Conservation (phyloP, 2,113 vertebrate species). For the Oreochromis tanganicae region DNA sequence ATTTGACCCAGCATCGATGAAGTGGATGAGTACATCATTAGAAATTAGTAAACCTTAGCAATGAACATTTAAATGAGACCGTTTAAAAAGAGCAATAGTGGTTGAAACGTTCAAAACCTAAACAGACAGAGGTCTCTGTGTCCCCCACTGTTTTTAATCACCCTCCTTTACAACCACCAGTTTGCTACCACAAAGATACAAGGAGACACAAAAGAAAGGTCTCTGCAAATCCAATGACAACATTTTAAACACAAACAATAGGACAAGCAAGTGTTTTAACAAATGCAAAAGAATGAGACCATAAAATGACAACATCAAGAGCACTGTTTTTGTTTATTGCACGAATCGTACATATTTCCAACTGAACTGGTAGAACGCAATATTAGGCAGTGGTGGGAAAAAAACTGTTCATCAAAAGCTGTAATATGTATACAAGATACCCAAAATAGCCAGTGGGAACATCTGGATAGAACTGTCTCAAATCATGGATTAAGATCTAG, state of each 20-base stretch:
- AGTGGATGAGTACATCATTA: background rate
- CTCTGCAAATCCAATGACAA: background rate
- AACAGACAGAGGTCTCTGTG: conserved; percentile 34
- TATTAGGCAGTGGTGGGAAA: conserved; percentile 56
- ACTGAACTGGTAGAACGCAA: conserved; percentile 63
- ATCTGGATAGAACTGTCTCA: conserved; percentile 39
- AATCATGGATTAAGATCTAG: conserved; percentile 36
- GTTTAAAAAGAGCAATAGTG: background rate
- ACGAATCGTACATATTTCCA: conserved; percentile 71
- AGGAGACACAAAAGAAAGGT: background rate
- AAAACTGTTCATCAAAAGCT: conserved; percentile 44
- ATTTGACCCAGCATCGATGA: background rate
- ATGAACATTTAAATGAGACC: background rate
- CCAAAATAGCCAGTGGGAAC: conserved; percentile 48
- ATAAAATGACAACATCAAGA: conserved; percentile 62
- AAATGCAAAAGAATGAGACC: background rate
- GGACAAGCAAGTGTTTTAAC: background rate
- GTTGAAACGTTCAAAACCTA: background rate
- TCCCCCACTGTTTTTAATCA: conserved; percentile 85
- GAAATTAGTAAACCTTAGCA: background rate
- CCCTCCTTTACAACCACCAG: conserved; percentile 92
- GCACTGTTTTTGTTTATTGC: conserved; percentile 76
- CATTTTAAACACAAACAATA: background rate
- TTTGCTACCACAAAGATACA: conserved; percentile 74
- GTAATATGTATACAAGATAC: conserved; percentile 45